These are phyloP conservation scores for Takifugu bimaculatus DNA, from an alignment of 2,113 vertebrate species.

Conservation along the genomic window DNA sequence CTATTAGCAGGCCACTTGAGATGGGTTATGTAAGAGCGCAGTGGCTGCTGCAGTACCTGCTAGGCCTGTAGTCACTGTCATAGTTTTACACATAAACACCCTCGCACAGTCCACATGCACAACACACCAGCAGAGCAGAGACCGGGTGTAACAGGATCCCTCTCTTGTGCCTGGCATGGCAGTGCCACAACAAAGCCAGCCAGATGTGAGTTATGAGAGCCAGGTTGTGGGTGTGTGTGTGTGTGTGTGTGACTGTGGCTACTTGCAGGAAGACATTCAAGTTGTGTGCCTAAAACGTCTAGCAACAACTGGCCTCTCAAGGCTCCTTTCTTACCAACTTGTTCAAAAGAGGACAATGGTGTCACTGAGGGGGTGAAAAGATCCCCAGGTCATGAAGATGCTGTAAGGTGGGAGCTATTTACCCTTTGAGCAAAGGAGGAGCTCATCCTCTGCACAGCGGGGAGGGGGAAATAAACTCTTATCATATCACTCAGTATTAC, in stretches of 20 bases:
- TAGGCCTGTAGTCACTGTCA: constrained; percentile 56
- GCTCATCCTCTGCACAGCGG: too few relatives aligned
- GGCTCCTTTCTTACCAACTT: too few relatives aligned
- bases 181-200: constrained; percentile 28
- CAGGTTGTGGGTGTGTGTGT: constrained; percentile 8
- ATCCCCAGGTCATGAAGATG: too few relatives aligned
- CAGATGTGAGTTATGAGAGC: constrained; percentile 3
- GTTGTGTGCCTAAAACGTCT: not conserved
- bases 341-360: too few relatives aligned
- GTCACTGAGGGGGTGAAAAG: too few relatives aligned
- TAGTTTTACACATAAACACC: constrained; percentile 60
- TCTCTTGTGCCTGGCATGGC: constrained; percentile 27
- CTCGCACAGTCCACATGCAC: constrained; percentile 37
- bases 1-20: constrained; percentile 77
- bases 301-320: constrained; percentile 7
- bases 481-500: too few relatives aligned
- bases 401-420: too few relatives aligned
- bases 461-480: too few relatives aligned
- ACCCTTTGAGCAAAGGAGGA: too few relatives aligned
- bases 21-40: constrained; percentile 75
- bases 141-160: constrained; percentile 42
- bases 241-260: constrained; percentile 3
- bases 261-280: not conserved
- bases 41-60: constrained; percentile 75
- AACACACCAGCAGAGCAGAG: constrained; percentile 32